phyloP scores from a whole-genome alignment of 2,113 vertebrate genomes.

The Ardeotis arabs region DNA sequence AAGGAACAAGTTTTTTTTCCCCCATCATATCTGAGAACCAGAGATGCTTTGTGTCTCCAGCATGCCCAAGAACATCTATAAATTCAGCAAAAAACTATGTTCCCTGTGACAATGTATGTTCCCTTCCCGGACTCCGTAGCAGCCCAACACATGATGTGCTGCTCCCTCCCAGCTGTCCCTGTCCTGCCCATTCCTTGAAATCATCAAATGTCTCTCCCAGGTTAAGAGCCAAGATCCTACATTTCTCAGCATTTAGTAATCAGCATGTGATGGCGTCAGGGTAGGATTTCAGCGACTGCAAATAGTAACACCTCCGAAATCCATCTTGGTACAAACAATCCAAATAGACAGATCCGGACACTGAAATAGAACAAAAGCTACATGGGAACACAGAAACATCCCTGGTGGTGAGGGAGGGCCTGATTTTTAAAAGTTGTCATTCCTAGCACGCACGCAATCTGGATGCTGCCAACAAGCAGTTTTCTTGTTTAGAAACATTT shows the following conservation, averaged over 20 bases:
- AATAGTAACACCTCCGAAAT: neutral
- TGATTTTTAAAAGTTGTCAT: neutral
- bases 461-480: neutral
- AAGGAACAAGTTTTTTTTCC: neutral
- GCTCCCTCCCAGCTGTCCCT: neutral
- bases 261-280: neutral
- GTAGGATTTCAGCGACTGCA: neutral
- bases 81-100: neutral
- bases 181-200: neutral
- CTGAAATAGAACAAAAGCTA: neutral
- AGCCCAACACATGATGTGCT: neutral
- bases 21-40: neutral
- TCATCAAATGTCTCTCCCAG: neutral
- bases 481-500: neutral
- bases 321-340: neutral
- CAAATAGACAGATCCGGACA: neutral
- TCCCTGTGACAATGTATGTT: accelerated
- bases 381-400: neutral
- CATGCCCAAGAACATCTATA: neutral
- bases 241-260: neutral
- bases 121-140: neutral
- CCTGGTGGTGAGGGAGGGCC: neutral
- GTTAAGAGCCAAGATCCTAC: neutral
- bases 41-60: neutral
- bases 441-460: neutral